Percentiles rank a stretch among this genome's conserved stretches.
Conservation (phyloP, 2,888 invertebrate species). For the Chrysodeixis includens region DNA sequence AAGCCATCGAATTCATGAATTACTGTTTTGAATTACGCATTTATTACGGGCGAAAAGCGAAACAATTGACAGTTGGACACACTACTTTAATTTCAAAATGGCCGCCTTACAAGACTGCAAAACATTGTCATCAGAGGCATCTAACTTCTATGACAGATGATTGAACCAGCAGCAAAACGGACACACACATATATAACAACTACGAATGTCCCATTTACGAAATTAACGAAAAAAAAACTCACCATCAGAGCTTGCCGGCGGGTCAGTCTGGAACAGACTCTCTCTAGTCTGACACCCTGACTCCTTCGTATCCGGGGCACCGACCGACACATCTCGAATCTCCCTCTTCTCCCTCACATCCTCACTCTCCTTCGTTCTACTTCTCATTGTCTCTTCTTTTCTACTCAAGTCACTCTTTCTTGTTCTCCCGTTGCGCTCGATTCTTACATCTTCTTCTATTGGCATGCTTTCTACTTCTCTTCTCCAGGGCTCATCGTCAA, state of each 20-base stretch:
- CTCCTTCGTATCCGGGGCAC: slow-evolving; percentile 85
- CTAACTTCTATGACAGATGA: too few species aligned
- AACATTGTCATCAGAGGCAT: too few species aligned
- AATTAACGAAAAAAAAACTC: slow-evolving; percentile 13
- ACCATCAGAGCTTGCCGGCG: slow-evolving; percentile 83
- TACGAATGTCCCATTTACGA: too few species aligned
- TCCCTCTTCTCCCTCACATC: slow-evolving; percentile 73
- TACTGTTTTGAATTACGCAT: too few species aligned
- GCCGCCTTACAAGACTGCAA: too few species aligned
- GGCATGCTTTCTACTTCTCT: slow-evolving; percentile 73
- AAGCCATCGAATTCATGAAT: too few species aligned
- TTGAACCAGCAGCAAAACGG: too few species aligned
- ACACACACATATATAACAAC: too few species aligned
- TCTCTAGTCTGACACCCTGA: slow-evolving; percentile 94
- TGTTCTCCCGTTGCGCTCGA: slow-evolving; percentile 78
- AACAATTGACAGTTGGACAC: too few species aligned
- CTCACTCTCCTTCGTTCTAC: slow-evolving; percentile 68
- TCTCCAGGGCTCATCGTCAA: slow-evolving; percentile 80
- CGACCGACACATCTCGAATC: slow-evolving; percentile 82
- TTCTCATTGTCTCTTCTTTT: slow-evolving; percentile 79
- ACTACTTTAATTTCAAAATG: too few species aligned
- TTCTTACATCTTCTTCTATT: slow-evolving; percentile 71
- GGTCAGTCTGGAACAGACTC: slow-evolving; percentile 90
- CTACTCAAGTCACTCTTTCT: slow-evolving; percentile 78
- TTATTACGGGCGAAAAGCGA: too few species aligned